These are phyloP conservation scores for Morus bassanus DNA, from an alignment of 2,797 vertebrate species.

Conservation along the genomic window DNA sequence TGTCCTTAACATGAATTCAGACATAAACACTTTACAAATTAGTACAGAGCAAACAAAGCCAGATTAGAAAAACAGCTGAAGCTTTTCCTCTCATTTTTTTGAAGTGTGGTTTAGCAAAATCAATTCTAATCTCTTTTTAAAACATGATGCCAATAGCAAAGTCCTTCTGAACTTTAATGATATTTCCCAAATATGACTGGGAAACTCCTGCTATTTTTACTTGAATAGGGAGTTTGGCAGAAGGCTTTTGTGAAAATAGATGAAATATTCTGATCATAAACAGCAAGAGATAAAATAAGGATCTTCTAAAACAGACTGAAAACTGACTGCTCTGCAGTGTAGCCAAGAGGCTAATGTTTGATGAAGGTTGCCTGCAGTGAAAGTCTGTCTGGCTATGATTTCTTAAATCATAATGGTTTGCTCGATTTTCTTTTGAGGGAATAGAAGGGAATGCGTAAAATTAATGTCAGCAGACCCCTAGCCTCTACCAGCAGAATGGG, in stretches of 20 bases:
- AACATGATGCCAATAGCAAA: not conserved
- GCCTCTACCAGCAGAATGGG: not conserved
- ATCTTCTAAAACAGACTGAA: constrained; percentile 32
- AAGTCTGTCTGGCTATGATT: constrained; percentile 26
- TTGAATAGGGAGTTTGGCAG: not conserved
- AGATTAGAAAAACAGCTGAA: not conserved
- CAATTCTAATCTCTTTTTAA: not conserved
- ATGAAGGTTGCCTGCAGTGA: constrained; percentile 55
- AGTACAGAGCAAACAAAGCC: not conserved
- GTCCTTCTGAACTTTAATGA: constrained; percentile 17
- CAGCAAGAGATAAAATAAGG: constrained; percentile 30
- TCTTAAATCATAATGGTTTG: constrained; percentile 60
- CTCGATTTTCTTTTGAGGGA: constrained; percentile 36
- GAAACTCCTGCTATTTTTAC: constrained; percentile 32
- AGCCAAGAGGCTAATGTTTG: constrained; percentile 39
- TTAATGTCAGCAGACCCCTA: constrained; percentile 5
- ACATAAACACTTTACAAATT: constrained; percentile 3
- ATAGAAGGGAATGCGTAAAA: constrained; percentile 24
- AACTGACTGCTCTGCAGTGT: constrained; percentile 22
- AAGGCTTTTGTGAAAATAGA: constrained; percentile 16
- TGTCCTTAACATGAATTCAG: not conserved
- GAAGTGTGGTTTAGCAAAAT: constrained; percentile 17
- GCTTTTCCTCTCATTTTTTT: not conserved
- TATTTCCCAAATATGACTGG: not conserved
- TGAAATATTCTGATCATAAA: constrained; percentile 43